These are phyloP conservation scores for Malurus elegans DNA, from an alignment of 2,113 vertebrate genomes.

Conservation along the genomic window DNA sequence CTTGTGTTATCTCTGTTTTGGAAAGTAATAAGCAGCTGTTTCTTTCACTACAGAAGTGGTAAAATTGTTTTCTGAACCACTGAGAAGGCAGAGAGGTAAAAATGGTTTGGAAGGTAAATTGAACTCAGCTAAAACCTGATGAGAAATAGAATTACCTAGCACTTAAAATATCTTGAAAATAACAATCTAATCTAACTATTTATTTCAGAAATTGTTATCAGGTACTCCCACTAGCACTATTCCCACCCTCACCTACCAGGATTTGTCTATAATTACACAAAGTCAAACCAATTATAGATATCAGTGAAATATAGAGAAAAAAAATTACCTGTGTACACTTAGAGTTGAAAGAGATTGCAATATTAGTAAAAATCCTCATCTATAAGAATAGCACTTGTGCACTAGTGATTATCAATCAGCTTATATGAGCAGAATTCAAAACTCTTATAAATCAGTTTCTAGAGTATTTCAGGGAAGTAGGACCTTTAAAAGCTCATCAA, in stretches of 20 bases:
- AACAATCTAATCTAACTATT: background rate
- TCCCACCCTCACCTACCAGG: background rate
- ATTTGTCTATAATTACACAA: background rate
- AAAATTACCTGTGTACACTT: background rate
- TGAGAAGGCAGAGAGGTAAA: background rate
- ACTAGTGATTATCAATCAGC: background rate
- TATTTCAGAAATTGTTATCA: background rate
- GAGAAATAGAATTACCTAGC: background rate
- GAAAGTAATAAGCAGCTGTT: background rate
- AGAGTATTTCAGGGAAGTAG: background rate
- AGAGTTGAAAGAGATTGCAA: background rate
- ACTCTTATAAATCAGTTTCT: background rate
- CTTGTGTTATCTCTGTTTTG: background rate
- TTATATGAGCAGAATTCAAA: background rate
- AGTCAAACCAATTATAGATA: background rate
- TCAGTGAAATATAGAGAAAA: background rate
- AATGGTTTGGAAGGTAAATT: background rate
- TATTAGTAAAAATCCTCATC: background rate
- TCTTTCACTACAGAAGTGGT: background rate
- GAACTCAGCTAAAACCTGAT: background rate
- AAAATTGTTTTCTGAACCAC: background rate
- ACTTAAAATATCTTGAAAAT: background rate
- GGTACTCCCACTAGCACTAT: background rate
- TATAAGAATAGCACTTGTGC: background rate
- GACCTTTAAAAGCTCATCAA: background rate